phyloP scores from a whole-genome alignment of 2,888 invertebrate species.

The Tigriopus californicus region DNA sequence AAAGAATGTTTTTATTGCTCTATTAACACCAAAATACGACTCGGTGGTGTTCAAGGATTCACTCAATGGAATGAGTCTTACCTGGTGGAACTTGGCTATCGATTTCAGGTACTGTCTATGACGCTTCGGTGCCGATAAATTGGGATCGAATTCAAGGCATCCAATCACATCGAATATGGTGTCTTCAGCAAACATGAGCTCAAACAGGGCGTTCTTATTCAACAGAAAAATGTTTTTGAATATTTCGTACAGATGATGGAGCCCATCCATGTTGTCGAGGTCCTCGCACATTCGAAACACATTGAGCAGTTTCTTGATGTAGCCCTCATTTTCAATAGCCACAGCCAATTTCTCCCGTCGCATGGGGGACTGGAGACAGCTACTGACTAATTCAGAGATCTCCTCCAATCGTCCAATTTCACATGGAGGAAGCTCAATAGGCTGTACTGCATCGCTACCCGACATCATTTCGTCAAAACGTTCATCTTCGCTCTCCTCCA shows the following conservation, averaged over 20 bases:
- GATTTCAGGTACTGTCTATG: constrained; percentile 90
- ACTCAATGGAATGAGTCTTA: constrained; percentile 24
- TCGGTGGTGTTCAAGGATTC: neutral
- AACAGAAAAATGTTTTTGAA: constrained; percentile 96
- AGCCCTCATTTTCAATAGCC: constrained; percentile 80
- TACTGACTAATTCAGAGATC: constrained; percentile 48
- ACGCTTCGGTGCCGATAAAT: constrained; percentile 57
- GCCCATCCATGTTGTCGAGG: constrained; percentile 76
- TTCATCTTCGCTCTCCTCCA: constrained; percentile 91
- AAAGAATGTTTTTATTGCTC: constrained; percentile 17
- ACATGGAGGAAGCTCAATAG: constrained; percentile 84
- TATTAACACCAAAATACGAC: neutral
- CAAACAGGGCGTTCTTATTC: constrained; percentile 90
- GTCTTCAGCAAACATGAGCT: constrained; percentile 81
- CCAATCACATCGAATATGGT: constrained; percentile 95
- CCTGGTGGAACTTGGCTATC: constrained; percentile 72
- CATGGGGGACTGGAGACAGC: constrained; percentile 10
- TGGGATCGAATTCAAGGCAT: constrained; percentile 92
- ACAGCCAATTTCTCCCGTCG: constrained; percentile 84
- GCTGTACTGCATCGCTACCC: constrained; percentile 65
- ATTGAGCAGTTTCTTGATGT: constrained; percentile 81
- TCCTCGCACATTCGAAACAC: constrained; percentile 95
- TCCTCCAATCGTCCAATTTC: constrained; percentile 83
- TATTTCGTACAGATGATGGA: constrained; percentile 90
- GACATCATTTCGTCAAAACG: constrained; percentile 69